A percentile compares a stretch with the other conserved stretches of the same genome.
phyloP scores from a whole-genome alignment of 2,888 invertebrate species.

The Megalurothrips usitatus region DNA sequence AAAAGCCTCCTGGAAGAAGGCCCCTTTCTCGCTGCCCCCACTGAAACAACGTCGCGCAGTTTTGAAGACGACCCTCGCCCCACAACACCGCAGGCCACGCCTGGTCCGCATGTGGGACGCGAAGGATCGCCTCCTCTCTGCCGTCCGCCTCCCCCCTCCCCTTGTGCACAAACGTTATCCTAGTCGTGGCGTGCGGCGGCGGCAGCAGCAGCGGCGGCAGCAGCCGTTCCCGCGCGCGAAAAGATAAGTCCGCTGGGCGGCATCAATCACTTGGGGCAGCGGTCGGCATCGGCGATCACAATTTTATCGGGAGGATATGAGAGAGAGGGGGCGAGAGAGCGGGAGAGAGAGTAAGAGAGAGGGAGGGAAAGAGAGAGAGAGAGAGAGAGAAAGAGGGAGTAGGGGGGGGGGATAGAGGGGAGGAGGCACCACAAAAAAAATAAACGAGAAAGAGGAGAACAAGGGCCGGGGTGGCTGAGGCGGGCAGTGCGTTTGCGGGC shows the following conservation, averaged over 20 bases:
- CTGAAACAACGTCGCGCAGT: too few species aligned
- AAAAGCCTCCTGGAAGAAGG: too few species aligned
- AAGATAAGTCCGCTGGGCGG: not conserved
- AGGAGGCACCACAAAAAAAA: constrained; percentile 8
- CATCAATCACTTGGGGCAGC: not conserved
- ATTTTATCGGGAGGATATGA: not conserved
- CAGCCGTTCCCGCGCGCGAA: too few species aligned
- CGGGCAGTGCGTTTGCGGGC: not conserved
- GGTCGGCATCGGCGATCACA: constrained; percentile 3
- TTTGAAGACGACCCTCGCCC: too few species aligned
- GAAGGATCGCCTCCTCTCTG: too few species aligned
- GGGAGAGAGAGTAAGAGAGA: constrained; percentile 25
- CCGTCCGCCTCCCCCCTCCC: too few species aligned
- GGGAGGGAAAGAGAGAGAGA: constrained; percentile 30
- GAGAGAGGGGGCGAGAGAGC: not conserved
- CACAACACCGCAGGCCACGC: too few species aligned
- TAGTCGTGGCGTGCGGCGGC: too few species aligned
- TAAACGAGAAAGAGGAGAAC: constrained; percentile 43
- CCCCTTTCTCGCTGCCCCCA: too few species aligned
- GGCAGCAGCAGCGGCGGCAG: too few species aligned
- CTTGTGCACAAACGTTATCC: too few species aligned
- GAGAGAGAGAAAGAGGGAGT: constrained; percentile 31
- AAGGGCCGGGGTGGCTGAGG: not conserved
- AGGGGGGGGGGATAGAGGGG: constrained; percentile 29
- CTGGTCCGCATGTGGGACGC: too few species aligned